phyloP scores from a whole-genome alignment of 2,113 vertebrate species.

The Salvelinus alpinus region DNA sequence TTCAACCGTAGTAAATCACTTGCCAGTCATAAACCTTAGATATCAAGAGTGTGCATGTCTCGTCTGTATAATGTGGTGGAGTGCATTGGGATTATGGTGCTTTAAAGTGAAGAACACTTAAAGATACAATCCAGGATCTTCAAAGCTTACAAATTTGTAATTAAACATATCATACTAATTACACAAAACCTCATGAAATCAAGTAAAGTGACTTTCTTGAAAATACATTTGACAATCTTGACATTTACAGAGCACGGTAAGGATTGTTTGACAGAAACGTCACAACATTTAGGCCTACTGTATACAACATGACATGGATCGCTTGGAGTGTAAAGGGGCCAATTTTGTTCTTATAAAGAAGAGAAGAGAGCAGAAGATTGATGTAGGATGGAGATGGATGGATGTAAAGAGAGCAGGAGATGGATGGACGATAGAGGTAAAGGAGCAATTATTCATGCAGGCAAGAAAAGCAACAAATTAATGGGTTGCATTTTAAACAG shows the following conservation, averaged over 20 bases:
- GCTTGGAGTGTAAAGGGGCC: neutral
- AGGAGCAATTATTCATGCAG: slow-evolving; percentile 31
- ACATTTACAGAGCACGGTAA: neutral
- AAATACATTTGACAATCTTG: neutral
- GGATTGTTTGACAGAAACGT: neutral
- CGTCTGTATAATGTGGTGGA: slow-evolving; percentile 26
- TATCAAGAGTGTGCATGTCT: neutral
- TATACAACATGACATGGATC: neutral
- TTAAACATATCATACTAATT: slow-evolving; percentile 16
- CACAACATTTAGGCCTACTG: neutral
- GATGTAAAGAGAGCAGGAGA: slow-evolving; percentile 1
- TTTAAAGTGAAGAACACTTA: slow-evolving; percentile 44
- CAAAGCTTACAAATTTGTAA: too few species aligned
- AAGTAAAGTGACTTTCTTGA: neutral
- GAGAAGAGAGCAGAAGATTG: neutral
- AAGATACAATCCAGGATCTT: neutral
- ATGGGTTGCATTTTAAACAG: neutral
- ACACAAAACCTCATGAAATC: slow-evolving; percentile 7
- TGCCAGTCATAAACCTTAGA: neutral
- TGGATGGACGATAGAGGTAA: neutral
- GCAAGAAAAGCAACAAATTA: neutral
- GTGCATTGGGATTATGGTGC: slow-evolving; percentile 19
- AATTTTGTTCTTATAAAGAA: neutral
- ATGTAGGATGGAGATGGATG: neutral
- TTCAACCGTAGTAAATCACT: neutral